Conservation (phyloP, 2,888 invertebrate genomes). For the Pseudococcus longispinus region DNA sequence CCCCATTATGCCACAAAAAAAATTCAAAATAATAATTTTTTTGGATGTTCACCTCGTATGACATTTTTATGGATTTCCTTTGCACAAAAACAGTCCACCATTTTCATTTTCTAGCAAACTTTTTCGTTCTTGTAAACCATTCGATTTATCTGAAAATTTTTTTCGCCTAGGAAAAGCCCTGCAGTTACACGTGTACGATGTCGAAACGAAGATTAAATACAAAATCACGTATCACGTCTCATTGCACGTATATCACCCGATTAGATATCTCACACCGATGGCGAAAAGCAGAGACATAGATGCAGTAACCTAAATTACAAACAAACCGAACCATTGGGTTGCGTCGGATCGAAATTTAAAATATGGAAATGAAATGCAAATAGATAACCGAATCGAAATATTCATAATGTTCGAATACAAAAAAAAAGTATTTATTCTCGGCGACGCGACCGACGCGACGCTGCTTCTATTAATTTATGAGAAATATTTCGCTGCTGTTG, state of each 20-base stretch:
- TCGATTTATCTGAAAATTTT: background rate
- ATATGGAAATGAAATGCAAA: conserved; percentile 38
- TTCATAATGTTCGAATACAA: background rate
- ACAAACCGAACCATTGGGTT: background rate
- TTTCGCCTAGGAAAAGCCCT: background rate
- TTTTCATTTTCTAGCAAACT: no score
- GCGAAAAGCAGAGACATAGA: background rate
- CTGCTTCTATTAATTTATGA: background rate
- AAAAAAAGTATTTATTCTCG: background rate
- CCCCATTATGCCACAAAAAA: no score
- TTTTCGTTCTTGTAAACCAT: no score
- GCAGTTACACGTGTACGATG: background rate
- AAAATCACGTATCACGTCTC: background rate
- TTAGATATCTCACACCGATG: background rate
- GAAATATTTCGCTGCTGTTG: background rate
- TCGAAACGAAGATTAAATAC: background rate
- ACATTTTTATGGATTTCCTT: no score
- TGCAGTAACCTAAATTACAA: conserved; percentile 10
- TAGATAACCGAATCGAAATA: conserved; percentile 1
- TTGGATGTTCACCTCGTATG: no score
- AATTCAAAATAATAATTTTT: no score
- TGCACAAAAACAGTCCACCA: no score
- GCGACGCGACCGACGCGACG: background rate
- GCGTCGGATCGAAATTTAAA: background rate
- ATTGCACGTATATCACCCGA: background rate